A percentile compares a stretch with the other conserved stretches of the same genome.
Evolutionary conservation across 2,797 vertebrate genomes (phyloP).

Genomic region (Gorsachius magnificus): DNA sequence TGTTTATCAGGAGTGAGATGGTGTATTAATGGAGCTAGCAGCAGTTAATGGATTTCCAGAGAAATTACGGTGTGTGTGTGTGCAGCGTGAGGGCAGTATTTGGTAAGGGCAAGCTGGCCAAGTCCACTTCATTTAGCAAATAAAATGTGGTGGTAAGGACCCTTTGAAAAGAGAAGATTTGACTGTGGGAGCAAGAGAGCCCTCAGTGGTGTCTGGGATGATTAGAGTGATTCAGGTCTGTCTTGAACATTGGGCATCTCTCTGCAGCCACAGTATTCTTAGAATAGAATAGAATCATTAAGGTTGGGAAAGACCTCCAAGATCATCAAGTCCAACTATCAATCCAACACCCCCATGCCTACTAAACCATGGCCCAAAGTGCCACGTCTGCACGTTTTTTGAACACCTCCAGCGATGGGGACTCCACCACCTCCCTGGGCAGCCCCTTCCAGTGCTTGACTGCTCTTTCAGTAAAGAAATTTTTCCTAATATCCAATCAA

Average conservation of each 20-base stretch:
- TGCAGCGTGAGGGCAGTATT: not conserved
- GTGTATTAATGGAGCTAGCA: not conserved
- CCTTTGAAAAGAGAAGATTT: not conserved
- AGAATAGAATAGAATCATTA: too few relatives aligned
- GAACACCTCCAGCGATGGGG: too few relatives aligned
- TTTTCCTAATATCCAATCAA: too few relatives aligned
- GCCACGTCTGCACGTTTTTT: too few relatives aligned
- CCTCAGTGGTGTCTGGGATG: not conserved
- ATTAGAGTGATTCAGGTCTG: not conserved
- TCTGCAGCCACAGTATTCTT: not conserved
- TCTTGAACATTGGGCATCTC: not conserved
- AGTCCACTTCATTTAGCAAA: not conserved
- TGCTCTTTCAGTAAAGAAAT: too few relatives aligned
- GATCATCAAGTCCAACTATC: too few relatives aligned
- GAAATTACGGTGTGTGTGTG: rapidly evolving
- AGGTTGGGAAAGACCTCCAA: too few relatives aligned
- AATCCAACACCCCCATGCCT: too few relatives aligned
- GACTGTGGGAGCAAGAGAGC: not conserved
- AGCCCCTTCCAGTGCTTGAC: too few relatives aligned
- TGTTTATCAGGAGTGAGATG: not conserved
- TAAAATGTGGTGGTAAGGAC: not conserved
- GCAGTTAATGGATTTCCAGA: not conserved
- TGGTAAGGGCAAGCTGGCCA: not conserved
- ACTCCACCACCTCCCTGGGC: too few relatives aligned
- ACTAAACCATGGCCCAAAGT: too few relatives aligned